Evolutionary conservation across 2,888 invertebrate genomes (phyloP).

Genomic region (Petrophora chlorosata): DNA sequence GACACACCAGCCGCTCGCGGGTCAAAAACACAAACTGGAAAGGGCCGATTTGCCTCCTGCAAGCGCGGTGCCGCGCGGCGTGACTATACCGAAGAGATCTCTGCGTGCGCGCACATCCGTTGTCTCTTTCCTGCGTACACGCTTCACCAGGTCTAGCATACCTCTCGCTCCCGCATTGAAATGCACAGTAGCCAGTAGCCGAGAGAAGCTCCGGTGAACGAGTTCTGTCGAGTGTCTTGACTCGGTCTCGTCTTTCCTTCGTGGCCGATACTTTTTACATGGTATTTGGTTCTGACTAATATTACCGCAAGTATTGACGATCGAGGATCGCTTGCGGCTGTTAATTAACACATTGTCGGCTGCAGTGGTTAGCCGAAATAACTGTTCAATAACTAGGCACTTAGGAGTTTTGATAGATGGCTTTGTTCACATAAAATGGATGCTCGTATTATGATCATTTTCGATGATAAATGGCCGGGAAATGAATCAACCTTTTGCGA

Average conservation of each 20-base stretch:
- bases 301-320: slow-evolving; percentile 69
- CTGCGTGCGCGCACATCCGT: slow-evolving; percentile 65
- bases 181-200: slow-evolving; percentile 78
- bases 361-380: slow-evolving; percentile 50
- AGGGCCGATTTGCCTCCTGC: slow-evolving; percentile 67
- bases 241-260: slow-evolving; percentile 72
- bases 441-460: slow-evolving; percentile 18
- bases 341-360: slow-evolving; percentile 67
- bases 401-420: slow-evolving; percentile 27
- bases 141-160: slow-evolving; percentile 8
- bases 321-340: slow-evolving; percentile 62
- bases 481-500: neutral
- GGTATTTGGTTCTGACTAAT: slow-evolving; percentile 68
- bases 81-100: slow-evolving; percentile 63
- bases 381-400: slow-evolving; percentile 32
- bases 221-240: slow-evolving; percentile 75
- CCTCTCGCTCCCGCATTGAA: slow-evolving; percentile 40
- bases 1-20: slow-evolving; percentile 73
- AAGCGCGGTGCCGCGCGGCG: slow-evolving; percentile 46
- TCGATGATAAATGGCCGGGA: slow-evolving; percentile 14
- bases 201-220: slow-evolving; percentile 71
- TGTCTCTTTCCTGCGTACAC: slow-evolving; percentile 14
- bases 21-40: slow-evolving; percentile 77
- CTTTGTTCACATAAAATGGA: slow-evolving; percentile 24
- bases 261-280: slow-evolving; percentile 67